A percentile compares a stretch with the other conserved stretches of the same genome.
Evolutionary conservation across 2,113 vertebrate species (phyloP).

Genomic region (Accipiter virgatus): DNA sequence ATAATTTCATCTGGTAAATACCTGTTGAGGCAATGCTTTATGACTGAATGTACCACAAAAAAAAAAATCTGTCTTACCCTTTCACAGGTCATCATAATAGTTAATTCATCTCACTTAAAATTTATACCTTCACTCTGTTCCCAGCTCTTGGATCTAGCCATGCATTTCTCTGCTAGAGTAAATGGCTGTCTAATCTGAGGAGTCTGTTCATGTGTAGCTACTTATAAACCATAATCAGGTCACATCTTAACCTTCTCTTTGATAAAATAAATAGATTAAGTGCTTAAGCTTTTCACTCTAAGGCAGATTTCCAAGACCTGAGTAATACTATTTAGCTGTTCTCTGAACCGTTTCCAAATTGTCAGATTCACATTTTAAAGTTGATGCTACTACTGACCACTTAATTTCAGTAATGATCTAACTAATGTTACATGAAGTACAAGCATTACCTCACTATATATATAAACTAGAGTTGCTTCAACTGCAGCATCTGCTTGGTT

Average conservation of each 20-base stretch:
- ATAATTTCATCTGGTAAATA: not conserved
- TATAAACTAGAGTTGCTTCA: not conserved
- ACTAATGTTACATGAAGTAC: not conserved
- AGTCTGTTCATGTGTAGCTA: slow-evolving; percentile 21
- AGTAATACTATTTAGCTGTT: slow-evolving; percentile 24
- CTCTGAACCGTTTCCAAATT: slow-evolving; percentile 27
- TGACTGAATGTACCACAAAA: not conserved
- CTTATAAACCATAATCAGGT: slow-evolving; percentile 38
- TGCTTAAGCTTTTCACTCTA: slow-evolving; percentile 35
- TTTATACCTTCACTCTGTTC: not conserved
- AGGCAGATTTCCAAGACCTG: slow-evolving; percentile 28
- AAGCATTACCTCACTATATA: not conserved
- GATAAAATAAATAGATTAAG: slow-evolving; percentile 64
- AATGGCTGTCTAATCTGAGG: slow-evolving; percentile 7
- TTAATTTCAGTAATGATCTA: not conserved
- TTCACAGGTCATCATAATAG: not conserved
- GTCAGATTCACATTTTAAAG: not conserved
- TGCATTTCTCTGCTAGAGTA: not conserved
- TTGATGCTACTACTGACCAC: not conserved
- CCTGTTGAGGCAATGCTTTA: not conserved
- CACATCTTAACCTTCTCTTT: slow-evolving; percentile 55
- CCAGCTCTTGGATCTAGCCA: not conserved
- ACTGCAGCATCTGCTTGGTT: not conserved
- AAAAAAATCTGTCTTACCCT: not conserved
- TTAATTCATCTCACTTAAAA: not conserved